Conservation (phyloP, 37 sponge, comb jelly and placozoan species). For the Oscarella lobularis region DNA sequence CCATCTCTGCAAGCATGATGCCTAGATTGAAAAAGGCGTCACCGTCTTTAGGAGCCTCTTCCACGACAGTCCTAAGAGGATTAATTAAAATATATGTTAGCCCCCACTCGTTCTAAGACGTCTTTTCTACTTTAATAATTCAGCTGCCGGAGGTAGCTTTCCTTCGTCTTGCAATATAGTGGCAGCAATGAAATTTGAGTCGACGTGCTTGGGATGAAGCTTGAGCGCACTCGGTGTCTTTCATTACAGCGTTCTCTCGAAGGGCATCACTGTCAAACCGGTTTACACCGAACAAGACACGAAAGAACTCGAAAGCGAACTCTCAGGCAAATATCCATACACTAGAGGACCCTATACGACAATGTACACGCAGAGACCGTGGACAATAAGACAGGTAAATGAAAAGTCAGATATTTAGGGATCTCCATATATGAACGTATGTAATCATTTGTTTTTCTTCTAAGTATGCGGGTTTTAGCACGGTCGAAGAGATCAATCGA, state of each 20-base stretch:
- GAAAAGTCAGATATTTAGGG: no score
- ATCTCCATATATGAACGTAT: no score
- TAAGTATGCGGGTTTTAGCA: conserved; percentile 82
- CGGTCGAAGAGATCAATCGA: conserved; percentile 88
- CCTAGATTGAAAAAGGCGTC: not conserved
- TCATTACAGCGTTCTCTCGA: no score
- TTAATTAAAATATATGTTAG: no score
- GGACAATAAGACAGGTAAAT: conserved; percentile 83
- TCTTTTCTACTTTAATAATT: no score
- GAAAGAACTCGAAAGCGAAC: conserved; percentile 23
- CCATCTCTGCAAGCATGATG: not conserved
- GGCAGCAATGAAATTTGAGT: not conserved
- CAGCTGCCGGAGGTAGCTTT: not conserved
- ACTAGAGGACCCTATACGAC: conserved; percentile 96
- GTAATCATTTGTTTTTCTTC: no score
- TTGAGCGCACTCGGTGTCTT: not conserved
- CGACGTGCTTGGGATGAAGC: conserved; percentile 1
- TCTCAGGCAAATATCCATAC: conserved; percentile 91
- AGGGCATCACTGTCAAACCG: conserved; percentile 83
- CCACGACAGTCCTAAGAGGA: not conserved
- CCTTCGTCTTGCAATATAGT: not conserved
- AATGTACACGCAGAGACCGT: conserved; percentile 96
- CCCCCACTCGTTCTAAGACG: no score
- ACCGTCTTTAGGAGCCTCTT: not conserved
- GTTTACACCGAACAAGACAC: conserved; percentile 73